Evolutionary conservation across 2,113 vertebrate species (phyloP).

Genomic region (Odontesthes bonariensis): DNA sequence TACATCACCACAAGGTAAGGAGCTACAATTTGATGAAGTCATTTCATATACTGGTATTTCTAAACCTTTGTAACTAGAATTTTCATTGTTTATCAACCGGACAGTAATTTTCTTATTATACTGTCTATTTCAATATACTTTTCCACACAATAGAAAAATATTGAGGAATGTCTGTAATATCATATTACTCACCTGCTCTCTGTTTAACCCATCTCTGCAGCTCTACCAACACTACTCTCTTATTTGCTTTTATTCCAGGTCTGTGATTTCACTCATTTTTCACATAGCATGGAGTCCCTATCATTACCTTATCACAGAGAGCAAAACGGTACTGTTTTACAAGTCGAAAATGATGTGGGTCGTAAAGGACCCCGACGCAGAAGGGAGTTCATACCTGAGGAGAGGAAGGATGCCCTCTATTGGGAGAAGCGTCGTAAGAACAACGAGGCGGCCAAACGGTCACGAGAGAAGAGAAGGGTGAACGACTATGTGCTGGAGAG

Average conservation of each 20-base stretch:
- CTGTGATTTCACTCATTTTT: neutral
- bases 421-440: conserved; percentile 95
- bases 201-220: neutral
- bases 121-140: too few relatives aligned
- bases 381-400: conserved; percentile 89
- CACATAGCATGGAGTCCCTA: conserved; percentile 68
- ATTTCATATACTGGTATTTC: too few relatives aligned
- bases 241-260: conserved; percentile 32
- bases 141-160: too few relatives aligned
- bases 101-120: too few relatives aligned
- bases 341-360: conserved; percentile 26
- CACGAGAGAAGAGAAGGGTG: conserved; percentile 87
- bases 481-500: conserved; percentile 87
- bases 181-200: too few relatives aligned
- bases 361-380: conserved; percentile 79
- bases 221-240: neutral
- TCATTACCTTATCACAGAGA: conserved; percentile 6
- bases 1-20: too few relatives aligned
- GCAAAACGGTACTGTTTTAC: conserved; percentile 8
- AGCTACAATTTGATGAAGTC: too few relatives aligned
- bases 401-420: conserved; percentile 91
- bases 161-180: too few relatives aligned
- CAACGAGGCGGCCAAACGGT: conserved; percentile 92
- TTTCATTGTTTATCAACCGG: too few relatives aligned
- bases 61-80: too few relatives aligned